Conservation (phyloP, 2,888 invertebrate genomes). For the Homarus gammarus region DNA sequence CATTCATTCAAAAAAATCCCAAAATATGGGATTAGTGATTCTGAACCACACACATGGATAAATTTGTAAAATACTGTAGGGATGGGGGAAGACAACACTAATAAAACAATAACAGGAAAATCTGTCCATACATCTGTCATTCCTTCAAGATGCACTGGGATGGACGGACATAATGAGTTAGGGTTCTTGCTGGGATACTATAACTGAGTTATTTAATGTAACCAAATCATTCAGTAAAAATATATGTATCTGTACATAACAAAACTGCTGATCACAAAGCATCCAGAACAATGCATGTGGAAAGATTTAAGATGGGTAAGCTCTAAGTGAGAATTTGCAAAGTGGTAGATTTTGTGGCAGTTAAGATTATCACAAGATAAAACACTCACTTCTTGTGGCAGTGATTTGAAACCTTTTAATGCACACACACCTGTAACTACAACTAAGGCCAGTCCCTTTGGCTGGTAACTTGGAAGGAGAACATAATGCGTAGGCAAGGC, state of each 20-base stretch:
- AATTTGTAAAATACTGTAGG: not conserved
- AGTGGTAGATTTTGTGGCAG: slow-evolving; percentile 70
- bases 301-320: slow-evolving; percentile 48
- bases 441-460: slow-evolving; percentile 66
- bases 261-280: slow-evolving; percentile 62
- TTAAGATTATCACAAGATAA: slow-evolving; percentile 68
- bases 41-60: not conserved
- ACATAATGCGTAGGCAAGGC: slow-evolving; percentile 65
- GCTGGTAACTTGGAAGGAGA: slow-evolving; percentile 69
- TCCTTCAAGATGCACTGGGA: slow-evolving; percentile 23
- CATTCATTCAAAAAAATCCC: slow-evolving; percentile 1
- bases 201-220: slow-evolving; percentile 5
- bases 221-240: slow-evolving; percentile 24
- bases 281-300: slow-evolving; percentile 58
- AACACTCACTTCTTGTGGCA: slow-evolving; percentile 69
- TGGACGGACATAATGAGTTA: not conserved
- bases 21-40: not conserved
- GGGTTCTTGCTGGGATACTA: not conserved
- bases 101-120: not conserved
- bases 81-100: not conserved
- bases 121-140: slow-evolving; percentile 42
- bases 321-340: slow-evolving; percentile 59
- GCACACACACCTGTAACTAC: slow-evolving; percentile 59
- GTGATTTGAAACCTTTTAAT: slow-evolving; percentile 61
- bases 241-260: slow-evolving; percentile 14